Evolutionary conservation across 2,888 invertebrate genomes (phyloP).

Genomic region (Alcis repandata): DNA sequence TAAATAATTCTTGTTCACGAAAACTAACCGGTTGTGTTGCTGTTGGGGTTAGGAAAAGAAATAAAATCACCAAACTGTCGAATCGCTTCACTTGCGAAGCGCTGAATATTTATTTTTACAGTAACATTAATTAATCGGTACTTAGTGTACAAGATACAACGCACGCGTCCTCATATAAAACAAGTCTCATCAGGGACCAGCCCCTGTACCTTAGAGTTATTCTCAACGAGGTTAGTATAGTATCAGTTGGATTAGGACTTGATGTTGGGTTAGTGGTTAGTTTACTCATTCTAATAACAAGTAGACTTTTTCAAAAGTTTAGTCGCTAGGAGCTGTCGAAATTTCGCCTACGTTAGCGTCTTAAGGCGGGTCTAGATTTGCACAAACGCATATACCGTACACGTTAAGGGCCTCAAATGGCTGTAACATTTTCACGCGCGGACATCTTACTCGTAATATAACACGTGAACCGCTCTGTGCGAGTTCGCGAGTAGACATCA

Average conservation of each 20-base stretch:
- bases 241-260: slow-evolving; percentile 57
- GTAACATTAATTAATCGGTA: slow-evolving; percentile 73
- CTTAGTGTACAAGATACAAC: slow-evolving; percentile 63
- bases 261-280: slow-evolving; percentile 42
- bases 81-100: slow-evolving; percentile 56
- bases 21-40: background rate
- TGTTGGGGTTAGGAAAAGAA: background rate
- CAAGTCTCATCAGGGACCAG: slow-evolving; percentile 80
- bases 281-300: slow-evolving; percentile 13
- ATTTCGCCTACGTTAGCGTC: no score
- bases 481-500: no score
- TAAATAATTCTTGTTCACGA: no score
- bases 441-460: no score
- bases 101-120: slow-evolving; percentile 64
- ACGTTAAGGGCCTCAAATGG: no score
- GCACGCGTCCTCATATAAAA: slow-evolving; percentile 74
- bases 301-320: background rate
- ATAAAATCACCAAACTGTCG: slow-evolving; percentile 40
- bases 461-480: no score
- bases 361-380: no score
- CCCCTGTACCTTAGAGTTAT: slow-evolving; percentile 72
- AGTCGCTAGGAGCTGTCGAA: no score
- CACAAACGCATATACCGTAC: no score
- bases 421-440: no score
- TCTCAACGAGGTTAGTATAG: slow-evolving; percentile 56